A percentile compares a stretch with the other conserved stretches of the same genome.
These are phyloP conservation scores for Cynopterus sphinx DNA, from an alignment of 2,797 vertebrate species.

Conservation along the genomic window DNA sequence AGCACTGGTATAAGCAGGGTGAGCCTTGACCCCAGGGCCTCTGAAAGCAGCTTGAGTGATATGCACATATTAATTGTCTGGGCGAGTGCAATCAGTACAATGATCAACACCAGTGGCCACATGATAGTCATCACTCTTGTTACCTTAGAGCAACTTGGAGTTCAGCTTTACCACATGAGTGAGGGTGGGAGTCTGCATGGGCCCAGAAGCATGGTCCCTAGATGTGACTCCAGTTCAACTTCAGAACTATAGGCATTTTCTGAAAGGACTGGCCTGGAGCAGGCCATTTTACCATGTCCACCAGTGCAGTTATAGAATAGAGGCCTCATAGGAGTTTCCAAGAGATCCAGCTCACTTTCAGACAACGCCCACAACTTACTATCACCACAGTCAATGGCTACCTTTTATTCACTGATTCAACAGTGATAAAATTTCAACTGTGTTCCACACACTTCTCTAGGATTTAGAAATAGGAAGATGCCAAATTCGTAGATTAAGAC, in stretches of 20 bases:
- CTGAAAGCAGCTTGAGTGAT: neutral
- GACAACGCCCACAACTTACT: neutral
- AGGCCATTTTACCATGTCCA: neutral
- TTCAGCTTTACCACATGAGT: neutral
- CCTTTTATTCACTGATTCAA: neutral
- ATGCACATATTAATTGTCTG: neutral
- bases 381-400: neutral
- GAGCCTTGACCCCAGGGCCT: accelerated
- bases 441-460: neutral
- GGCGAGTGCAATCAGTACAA: neutral
- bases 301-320: neutral
- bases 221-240: neutral
- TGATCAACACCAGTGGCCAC: neutral
- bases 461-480: neutral
- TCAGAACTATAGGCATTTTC: neutral
- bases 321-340: neutral
- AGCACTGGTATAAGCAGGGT: neutral
- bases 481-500: neutral
- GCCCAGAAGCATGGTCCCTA: neutral
- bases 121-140: neutral
- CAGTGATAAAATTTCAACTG: neutral
- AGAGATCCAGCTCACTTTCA: neutral
- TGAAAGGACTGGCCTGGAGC: neutral
- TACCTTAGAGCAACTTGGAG: neutral
- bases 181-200: neutral